Percentiles rank a stretch among this genome's conserved stretches.
Evolutionary conservation across 92 coral and sea anemone species (phyloP).

Genomic region (Phenganax stokvisi): DNA sequence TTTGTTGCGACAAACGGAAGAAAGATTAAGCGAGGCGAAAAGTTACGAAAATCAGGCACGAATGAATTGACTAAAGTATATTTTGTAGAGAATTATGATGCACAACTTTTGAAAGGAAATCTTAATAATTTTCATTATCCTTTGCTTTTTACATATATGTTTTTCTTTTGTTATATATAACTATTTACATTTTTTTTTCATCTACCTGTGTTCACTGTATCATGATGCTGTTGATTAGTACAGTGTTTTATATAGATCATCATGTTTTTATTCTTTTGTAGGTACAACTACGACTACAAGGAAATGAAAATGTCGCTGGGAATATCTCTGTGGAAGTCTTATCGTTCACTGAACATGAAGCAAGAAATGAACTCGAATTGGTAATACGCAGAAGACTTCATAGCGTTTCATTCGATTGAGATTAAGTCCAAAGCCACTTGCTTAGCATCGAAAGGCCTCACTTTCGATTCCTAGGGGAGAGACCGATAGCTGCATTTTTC

Average conservation of each 20-base stretch:
- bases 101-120: not conserved
- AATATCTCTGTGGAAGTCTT: constrained; percentile 70
- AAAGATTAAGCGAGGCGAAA: constrained; percentile 71
- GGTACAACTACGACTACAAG: constrained; percentile 55
- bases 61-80: not conserved
- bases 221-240: too few relatives aligned
- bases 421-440: too few relatives aligned
- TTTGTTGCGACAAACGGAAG: constrained; percentile 62
- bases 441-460: too few relatives aligned
- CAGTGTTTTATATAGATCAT: not conserved
- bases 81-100: not conserved
- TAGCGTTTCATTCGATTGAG: not conserved
- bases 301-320: constrained; percentile 36
- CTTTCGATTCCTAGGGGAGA: too few relatives aligned
- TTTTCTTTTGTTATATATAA: too few relatives aligned
- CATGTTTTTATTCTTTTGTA: constrained; percentile 13
- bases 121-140: too few relatives aligned
- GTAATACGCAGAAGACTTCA: constrained; percentile 24
- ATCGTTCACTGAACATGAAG: constrained; percentile 74
- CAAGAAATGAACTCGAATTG: constrained; percentile 62
- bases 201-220: too few relatives aligned
- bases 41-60: constrained; percentile 71
- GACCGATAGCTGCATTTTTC: too few relatives aligned
- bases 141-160: too few relatives aligned
- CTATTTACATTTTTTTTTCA: too few relatives aligned